Base-by-base conservation (phyloP, 1,140 invertebrate species). In the Theocolax elegans region DNA sequence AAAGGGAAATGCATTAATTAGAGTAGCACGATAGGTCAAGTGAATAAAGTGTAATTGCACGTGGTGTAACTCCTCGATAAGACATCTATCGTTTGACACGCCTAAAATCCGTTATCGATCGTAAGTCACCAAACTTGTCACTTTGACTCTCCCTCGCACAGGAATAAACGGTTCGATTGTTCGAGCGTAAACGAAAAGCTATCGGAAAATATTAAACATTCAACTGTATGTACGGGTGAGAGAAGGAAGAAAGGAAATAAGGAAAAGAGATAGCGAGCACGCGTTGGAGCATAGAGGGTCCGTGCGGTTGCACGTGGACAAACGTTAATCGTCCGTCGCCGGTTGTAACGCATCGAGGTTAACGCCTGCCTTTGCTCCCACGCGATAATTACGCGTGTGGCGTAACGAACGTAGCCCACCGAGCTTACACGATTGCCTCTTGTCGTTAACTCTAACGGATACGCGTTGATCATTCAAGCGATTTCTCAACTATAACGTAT, bases 351-450 rank as follows among this genome's bases (percentile, higher is more conserved):
- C 62, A 56, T 67, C 40, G 27, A 44, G 25, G 44, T 56, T 56
- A 48, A 60, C 63, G 71, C 56, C 58, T 72, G 69, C 29, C 29
- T 46, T 58, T n/a, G 51, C 72, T 79, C 74, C 75, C 75, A 79
- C 75, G 75, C 74, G 72, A 72, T 79, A 79, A 78, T 79, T 76
- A 78, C 72, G 40, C 17, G 46, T n/a, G 3, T 25, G 44, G 46
- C 69, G 54, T 64, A 58, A 66, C 69, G 69, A 64, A 59, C 31
- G 23, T 19, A 15, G 56, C 31, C 56, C 42, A 21, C 35, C n/a
- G n/a, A n/a, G n/a, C n/a, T n/a, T 23, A 15, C 40, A 15, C 40
- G 51, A 48, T 54, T 51, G 19, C 62, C 35, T 38, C 23, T 65
- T 56, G 53, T 42, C 25, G 17, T 58, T 31, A 53, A 35, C 13